Evolutionary conservation across 1,140 invertebrate species (phyloP), one percentile per base, ranked within the genome.

Genomic region (Helicoverpa armigera): DNA sequence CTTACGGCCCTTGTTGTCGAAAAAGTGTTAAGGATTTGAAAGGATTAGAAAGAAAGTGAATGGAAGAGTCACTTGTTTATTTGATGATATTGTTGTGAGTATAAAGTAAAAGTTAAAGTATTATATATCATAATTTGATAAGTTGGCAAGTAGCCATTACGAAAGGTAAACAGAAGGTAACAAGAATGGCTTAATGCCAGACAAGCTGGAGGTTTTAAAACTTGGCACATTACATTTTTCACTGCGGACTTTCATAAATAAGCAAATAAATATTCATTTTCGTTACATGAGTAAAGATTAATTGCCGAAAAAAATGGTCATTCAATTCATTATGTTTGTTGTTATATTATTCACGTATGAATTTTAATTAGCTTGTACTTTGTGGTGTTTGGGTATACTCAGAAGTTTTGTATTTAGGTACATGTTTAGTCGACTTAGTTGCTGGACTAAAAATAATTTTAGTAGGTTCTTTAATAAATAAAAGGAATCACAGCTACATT

Each of bases 121-220:
- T 61, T 50, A 51, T 63, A 61, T 76, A 63, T 61, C 56, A 61
- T 63, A n/a, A 43, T 53, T 23, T 78, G 56, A 80, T 50, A 75
- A 81, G 29, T 69, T 81, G 79, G 72, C 79, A 75, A 75, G 43
- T 12, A 23, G 72, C 72, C 79, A 81, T 81, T 69, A 75, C 29
- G 16, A 53, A 75, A 75, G 53, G 61, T 75, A 81, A 81, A 81
- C 53, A 65, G 58, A 9, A 77, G 58, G 74, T 78, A 72, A 60
- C 61, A 58, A n/a, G 35, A 63, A 72, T 78, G 80, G 80, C 74
- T 70, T 78, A 61, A 48, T 78, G 80, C 80, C 75, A 82, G 70
- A 65, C 43, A 63, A 63, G 35, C 58, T 61, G 13, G 58, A 63
- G 18, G 43, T 76, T 76, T 63, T 14, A 43, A 73, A 73, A 73